phyloP scores from a whole-genome alignment of 2,113 vertebrate species.

The Laticauda laticaudata region DNA sequence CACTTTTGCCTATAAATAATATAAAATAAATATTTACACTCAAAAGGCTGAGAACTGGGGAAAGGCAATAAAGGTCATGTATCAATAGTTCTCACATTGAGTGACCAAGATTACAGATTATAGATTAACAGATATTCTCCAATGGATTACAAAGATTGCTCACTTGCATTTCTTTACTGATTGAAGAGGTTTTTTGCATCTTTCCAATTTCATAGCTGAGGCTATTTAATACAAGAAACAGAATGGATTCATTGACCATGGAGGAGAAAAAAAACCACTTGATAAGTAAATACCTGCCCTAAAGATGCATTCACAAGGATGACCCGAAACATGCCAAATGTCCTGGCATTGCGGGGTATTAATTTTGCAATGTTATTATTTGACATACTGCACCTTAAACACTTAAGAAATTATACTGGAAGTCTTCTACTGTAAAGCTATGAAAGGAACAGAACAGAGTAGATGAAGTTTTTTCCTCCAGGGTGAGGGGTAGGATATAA shows the following conservation, averaged over 20 bases:
- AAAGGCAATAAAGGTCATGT: background rate
- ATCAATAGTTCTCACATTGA: background rate
- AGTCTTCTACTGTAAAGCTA: background rate
- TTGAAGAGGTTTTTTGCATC: constrained; percentile 69
- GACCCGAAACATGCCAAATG: too few relatives aligned
- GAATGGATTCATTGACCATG: constrained; percentile 4
- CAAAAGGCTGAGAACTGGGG: background rate
- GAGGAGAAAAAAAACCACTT: background rate
- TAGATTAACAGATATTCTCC: background rate
- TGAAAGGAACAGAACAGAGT: background rate
- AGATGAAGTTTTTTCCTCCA: background rate
- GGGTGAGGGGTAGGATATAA: background rate
- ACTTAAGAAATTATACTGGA: background rate
- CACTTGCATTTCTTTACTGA: constrained; percentile 81
- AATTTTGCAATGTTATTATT: background rate
- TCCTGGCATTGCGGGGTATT: background rate
- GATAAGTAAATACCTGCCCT: background rate
- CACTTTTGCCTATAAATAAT: constrained; percentile 78
- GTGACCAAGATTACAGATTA: background rate
- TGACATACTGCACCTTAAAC: background rate
- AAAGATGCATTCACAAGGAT: background rate
- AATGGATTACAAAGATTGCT: constrained; percentile 29
- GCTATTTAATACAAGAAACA: constrained; percentile 62
- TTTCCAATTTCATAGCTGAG: constrained; percentile 90
- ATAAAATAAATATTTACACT: constrained; percentile 23